Conservation (phyloP, 2,797 vertebrate genomes). For the Acrossocheilus wenchowensis region DNA sequence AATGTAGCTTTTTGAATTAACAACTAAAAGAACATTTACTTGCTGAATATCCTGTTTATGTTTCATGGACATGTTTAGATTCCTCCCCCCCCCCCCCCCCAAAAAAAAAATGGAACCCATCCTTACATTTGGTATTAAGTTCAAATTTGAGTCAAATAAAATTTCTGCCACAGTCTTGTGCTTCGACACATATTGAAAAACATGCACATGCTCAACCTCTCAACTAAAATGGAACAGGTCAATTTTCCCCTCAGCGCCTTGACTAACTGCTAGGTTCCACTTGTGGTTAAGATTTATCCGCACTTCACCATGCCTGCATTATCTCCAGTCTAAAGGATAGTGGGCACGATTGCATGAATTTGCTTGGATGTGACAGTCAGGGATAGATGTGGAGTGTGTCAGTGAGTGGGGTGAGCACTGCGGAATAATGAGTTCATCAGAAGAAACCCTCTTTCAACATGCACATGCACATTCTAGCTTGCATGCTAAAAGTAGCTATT, state of each 20-base stretch:
- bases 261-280: constrained; percentile 55
- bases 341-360: constrained; percentile 72
- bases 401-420: constrained; percentile 60
- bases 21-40: not conserved
- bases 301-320: constrained; percentile 58
- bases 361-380: constrained; percentile 70
- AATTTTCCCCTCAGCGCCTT: constrained; percentile 61
- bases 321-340: constrained; percentile 70
- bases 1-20: not conserved
- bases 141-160: not conserved
- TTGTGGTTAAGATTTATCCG: constrained; percentile 55
- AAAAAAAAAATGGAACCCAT: not conserved
- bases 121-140: not conserved
- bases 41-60: not conserved
- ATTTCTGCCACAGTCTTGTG: not conserved
- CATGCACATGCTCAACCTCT: constrained; percentile 62
- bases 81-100: too few species aligned
- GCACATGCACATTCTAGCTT: constrained; percentile 11
- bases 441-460: constrained; percentile 3
- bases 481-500: constrained; percentile 21
- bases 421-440: constrained; percentile 33
- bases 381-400: constrained; percentile 48
- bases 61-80: not conserved
- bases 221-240: constrained; percentile 56
- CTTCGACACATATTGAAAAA: constrained; percentile 63